These are phyloP conservation scores for Aratinga solstitialis DNA, from an alignment of 2,797 vertebrate genomes.

Conservation along the genomic window DNA sequence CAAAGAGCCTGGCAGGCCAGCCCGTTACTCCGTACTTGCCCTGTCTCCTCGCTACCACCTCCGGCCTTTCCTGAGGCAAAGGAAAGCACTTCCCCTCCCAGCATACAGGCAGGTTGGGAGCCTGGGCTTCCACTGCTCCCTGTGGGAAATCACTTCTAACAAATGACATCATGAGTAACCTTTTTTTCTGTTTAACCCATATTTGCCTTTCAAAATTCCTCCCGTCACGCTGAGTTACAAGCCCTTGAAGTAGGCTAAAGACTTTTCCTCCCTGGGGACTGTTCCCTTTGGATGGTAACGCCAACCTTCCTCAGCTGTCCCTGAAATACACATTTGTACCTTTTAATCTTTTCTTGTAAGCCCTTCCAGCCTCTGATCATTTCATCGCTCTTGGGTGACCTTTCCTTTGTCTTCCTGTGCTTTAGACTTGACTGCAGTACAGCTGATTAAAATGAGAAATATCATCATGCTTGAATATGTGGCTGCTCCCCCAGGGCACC, in stretches of 20 bases:
- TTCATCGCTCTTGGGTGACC: background rate
- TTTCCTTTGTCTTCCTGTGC: background rate
- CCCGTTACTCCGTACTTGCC: background rate
- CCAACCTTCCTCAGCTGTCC: background rate
- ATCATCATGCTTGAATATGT: background rate
- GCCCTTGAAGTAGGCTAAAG: background rate
- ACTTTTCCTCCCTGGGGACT: background rate
- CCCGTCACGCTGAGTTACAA: background rate
- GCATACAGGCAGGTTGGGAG: accelerated
- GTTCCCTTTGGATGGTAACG: background rate
- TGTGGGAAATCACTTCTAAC: background rate
- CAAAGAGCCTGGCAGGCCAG: background rate
- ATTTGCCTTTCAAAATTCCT: background rate
- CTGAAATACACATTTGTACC: background rate
- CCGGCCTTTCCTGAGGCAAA: background rate
- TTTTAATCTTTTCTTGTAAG: background rate
- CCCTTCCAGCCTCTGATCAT: background rate
- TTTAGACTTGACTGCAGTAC: background rate
- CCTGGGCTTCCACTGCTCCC: background rate
- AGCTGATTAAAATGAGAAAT: background rate
- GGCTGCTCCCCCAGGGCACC: background rate
- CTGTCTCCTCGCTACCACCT: background rate
- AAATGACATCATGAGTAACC: background rate
- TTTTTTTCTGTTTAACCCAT: background rate
- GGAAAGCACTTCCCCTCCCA: accelerated